These are phyloP conservation scores for Seriola quinqueradiata DNA, from an alignment of 2,113 vertebrate species.

Conservation along the genomic window DNA sequence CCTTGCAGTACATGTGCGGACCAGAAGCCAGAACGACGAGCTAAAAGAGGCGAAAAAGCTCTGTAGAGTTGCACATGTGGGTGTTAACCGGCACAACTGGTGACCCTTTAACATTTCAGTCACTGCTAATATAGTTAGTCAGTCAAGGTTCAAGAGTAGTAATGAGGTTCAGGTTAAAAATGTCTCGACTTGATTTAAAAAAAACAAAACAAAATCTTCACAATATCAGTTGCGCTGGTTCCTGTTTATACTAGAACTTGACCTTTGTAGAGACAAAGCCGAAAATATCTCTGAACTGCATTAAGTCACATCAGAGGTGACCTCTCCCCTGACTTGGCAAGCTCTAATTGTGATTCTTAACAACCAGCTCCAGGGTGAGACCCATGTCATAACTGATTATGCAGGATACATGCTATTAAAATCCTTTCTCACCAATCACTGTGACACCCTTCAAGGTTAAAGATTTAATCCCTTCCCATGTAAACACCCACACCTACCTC, in stretches of 20 bases:
- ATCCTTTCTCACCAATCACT: neutral
- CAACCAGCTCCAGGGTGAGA: neutral
- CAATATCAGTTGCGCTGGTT: neutral
- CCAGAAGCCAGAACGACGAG: too few species aligned
- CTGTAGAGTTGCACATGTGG: too few species aligned
- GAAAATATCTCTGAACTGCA: constrained; percentile 12
- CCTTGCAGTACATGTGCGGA: too few species aligned
- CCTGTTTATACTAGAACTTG: neutral
- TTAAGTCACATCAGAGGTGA: neutral
- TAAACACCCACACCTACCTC: neutral
- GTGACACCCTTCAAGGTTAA: neutral
- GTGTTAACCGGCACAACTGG: too few species aligned
- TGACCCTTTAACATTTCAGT: too few species aligned
- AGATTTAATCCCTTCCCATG: neutral
- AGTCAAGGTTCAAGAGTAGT: too few species aligned
- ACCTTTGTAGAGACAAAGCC: constrained; percentile 10
- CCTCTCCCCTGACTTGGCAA: neutral
- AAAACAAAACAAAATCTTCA: too few species aligned
- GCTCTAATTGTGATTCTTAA: neutral
- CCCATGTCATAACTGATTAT: neutral
- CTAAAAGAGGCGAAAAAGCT: too few species aligned
- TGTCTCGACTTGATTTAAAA: too few species aligned
- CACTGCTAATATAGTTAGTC: too few species aligned
- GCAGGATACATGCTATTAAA: neutral
- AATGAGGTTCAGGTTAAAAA: too few species aligned